Conservation (phyloP, 1,140 invertebrate genomes). For the Bombus difficillimus region DNA sequence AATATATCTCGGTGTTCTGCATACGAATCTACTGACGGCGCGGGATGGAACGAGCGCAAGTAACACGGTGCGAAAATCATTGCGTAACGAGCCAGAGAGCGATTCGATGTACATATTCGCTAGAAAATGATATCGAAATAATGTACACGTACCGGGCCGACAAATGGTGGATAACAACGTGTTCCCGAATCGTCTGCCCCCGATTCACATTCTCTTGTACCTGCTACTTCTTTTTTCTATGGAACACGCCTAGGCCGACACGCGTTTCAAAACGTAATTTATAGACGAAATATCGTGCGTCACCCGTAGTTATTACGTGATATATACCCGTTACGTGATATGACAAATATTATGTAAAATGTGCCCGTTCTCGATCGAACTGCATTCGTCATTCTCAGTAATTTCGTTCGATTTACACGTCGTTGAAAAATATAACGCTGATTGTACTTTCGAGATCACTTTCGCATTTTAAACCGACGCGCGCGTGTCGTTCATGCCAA, state of each 20-base stretch:
- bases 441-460: neutral
- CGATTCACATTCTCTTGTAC: neutral
- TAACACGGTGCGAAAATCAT: conserved; percentile 21
- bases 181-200: neutral
- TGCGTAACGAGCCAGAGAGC: conserved; percentile 35
- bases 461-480: neutral
- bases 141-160: neutral
- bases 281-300: conserved; percentile 63
- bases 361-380: conserved; percentile 60
- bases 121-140: conserved; percentile 51
- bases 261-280: conserved; percentile 24
- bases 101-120: conserved; percentile 46
- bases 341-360: conserved; percentile 76
- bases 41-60: neutral
- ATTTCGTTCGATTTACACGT: conserved; percentile 74
- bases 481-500: conserved; percentile 33
- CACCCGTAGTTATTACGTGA: conserved; percentile 60
- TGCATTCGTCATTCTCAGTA: conserved; percentile 73
- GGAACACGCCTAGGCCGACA: neutral
- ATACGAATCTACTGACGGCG: neutral
- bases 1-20: conserved; percentile 18
- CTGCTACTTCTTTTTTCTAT: neutral
- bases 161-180: conserved; percentile 42
- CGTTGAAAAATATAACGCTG: conserved; percentile 48
- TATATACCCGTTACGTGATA: conserved; percentile 70